Conservation (phyloP, 2,888 invertebrate species). For the Acleris sparsana region DNA sequence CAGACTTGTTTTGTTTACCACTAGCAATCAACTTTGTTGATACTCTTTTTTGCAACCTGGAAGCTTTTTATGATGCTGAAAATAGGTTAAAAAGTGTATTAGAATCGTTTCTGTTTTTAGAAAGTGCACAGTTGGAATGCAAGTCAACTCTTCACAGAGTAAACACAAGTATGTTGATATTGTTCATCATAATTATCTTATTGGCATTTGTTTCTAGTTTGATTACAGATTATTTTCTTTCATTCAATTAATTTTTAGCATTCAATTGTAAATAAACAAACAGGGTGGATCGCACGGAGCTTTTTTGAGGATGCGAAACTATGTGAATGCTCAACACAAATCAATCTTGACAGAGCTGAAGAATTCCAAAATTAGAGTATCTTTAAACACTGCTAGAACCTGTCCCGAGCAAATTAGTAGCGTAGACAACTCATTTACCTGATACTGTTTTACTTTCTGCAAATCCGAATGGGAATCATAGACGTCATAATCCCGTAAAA, state of each 20-base stretch:
- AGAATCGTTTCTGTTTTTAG: not conserved
- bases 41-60: constrained; percentile 7
- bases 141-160: not conserved
- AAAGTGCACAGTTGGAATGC: not conserved
- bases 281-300: constrained; percentile 1
- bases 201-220: constrained; percentile 12
- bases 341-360: constrained; percentile 72
- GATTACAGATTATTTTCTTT: not conserved
- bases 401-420: constrained; percentile 37
- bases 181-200: constrained; percentile 21
- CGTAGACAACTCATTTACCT: constrained; percentile 58
- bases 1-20: constrained; percentile 35
- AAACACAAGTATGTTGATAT: not conserved
- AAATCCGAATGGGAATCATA: constrained; percentile 63
- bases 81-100: constrained; percentile 9
- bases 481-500: constrained; percentile 75
- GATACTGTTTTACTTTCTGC: constrained; percentile 61
- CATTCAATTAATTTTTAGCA: not conserved
- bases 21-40: constrained; percentile 36
- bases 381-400: constrained; percentile 53
- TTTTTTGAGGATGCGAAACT: constrained; percentile 32
- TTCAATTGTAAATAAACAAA: constrained; percentile 30
- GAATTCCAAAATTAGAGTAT: constrained; percentile 81
- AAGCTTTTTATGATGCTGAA: constrained; percentile 20
- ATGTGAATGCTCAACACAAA: constrained; percentile 60